Evolutionary conservation across 2,888 invertebrate species (phyloP).

Genomic region (Deilephila elpenor): DNA sequence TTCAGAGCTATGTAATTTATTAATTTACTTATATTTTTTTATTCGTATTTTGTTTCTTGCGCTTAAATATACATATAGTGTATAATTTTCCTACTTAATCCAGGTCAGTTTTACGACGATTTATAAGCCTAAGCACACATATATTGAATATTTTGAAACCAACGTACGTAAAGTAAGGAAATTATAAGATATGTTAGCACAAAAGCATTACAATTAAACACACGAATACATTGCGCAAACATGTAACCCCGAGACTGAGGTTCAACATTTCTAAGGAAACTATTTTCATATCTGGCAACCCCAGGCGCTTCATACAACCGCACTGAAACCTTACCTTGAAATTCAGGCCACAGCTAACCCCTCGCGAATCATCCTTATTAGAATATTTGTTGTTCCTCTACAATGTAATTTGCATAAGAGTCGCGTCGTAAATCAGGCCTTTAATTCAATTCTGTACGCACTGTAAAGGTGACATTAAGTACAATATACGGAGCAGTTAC

Average conservation of each 20-base stretch:
- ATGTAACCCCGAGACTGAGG: not conserved
- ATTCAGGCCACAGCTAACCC: conserved; percentile 16
- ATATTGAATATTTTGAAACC: no score
- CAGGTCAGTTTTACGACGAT: no score
- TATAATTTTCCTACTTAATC: no score
- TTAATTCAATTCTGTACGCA: conserved; percentile 33
- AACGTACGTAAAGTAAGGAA: no score
- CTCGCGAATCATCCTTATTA: conserved; percentile 31
- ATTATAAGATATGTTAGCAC: no score
- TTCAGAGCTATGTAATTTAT: no score
- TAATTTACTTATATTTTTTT: no score
- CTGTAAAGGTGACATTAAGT: conserved; percentile 45
- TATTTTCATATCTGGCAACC: conserved; percentile 8
- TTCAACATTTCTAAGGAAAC: conserved; percentile 3
- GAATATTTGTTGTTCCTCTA: conserved; percentile 29
- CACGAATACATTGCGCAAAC: not conserved
- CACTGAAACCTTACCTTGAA: conserved; percentile 10
- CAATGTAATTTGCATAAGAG: conserved; percentile 31
- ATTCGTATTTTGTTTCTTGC: no score
- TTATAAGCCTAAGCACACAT: no score
- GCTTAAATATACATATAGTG: no score
- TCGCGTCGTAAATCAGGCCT: conserved; percentile 32
- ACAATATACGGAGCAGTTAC: conserved; percentile 59
- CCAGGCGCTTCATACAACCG: not conserved
- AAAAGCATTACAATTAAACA: no score